phyloP scores from a whole-genome alignment of 2,113 vertebrate genomes.

The Gasterosteus aculeatus region DNA sequence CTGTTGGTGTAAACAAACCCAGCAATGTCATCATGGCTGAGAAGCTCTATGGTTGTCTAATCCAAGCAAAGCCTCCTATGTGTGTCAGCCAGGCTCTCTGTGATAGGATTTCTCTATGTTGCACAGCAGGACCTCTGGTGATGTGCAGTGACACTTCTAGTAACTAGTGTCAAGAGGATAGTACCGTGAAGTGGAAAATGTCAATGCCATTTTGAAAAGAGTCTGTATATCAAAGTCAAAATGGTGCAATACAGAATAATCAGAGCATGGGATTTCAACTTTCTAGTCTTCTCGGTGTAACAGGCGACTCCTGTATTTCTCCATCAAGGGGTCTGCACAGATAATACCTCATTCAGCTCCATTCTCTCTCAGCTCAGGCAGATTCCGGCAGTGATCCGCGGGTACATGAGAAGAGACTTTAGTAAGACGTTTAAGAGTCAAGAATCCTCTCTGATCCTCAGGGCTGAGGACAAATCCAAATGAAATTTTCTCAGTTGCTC shows the following conservation, averaged over 20 bases:
- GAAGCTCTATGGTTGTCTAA: slow-evolving; percentile 40
- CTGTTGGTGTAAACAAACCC: slow-evolving; percentile 31
- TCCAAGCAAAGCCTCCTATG: slow-evolving; percentile 47
- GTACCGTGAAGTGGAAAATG: slow-evolving; percentile 38
- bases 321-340: slow-evolving; percentile 23
- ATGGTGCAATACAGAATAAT: slow-evolving; percentile 25
- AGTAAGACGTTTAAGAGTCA: slow-evolving; percentile 37
- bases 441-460: slow-evolving; percentile 42
- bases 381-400: slow-evolving; percentile 41
- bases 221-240: slow-evolving; percentile 42
- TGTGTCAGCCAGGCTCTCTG: slow-evolving; percentile 44
- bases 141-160: slow-evolving; percentile 31
- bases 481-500: slow-evolving; percentile 25
- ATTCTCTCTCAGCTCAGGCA: slow-evolving; percentile 42
- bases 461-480: slow-evolving; percentile 29
- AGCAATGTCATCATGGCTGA: slow-evolving; percentile 42
- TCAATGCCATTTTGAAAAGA: slow-evolving; percentile 26
- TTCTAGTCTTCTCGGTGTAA: slow-evolving; percentile 8
- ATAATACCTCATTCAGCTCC: slow-evolving; percentile 31
- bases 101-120: slow-evolving; percentile 41
- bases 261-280: slow-evolving; percentile 20
- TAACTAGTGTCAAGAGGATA: slow-evolving; percentile 20
- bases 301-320: slow-evolving; percentile 17
- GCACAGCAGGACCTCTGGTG: slow-evolving; percentile 22
- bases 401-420: slow-evolving; percentile 25